A percentile compares a stretch with the other conserved stretches of the same genome.
phyloP scores from a whole-genome alignment of 2,113 vertebrate species.

The Pelmatolapia mariae region DNA sequence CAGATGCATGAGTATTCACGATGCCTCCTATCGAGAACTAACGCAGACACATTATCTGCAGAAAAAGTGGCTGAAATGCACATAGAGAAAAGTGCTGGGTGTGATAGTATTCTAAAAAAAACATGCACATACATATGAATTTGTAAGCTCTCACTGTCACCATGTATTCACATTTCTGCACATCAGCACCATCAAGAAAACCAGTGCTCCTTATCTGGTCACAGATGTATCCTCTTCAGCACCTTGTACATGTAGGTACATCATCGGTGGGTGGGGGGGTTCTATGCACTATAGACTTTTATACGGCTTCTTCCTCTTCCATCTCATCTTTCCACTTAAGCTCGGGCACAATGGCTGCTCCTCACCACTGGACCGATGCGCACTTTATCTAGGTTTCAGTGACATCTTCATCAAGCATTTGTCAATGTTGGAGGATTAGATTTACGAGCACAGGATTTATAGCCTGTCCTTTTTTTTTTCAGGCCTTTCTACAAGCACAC shows the following conservation, averaged over 20 bases:
- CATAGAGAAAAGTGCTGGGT: not conserved
- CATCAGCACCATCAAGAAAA: constrained; percentile 22
- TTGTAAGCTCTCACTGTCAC: not conserved
- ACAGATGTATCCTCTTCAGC: not conserved
- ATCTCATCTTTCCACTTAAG: constrained; percentile 27
- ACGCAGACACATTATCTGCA: constrained; percentile 11
- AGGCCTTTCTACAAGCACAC: not conserved
- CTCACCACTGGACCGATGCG: constrained; percentile 42
- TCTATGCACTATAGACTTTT: not conserved
- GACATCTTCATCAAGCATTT: constrained; percentile 78
- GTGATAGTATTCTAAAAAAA: not conserved
- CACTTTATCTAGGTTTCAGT: constrained; percentile 71
- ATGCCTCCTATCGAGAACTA: not conserved
- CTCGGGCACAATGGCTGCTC: constrained; percentile 28
- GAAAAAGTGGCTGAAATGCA: not conserved
- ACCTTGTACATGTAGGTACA: not conserved
- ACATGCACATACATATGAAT: not conserved
- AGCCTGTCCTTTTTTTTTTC: constrained; percentile 12
- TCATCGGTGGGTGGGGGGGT: not conserved
- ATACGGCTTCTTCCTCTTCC: not conserved
- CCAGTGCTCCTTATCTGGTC: not conserved
- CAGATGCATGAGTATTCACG: not conserved
- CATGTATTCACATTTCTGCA: not conserved
- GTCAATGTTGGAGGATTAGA: constrained; percentile 68
- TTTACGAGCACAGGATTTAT: constrained; percentile 70